These are phyloP conservation scores for Formica selysi DNA, from an alignment of 1,140 invertebrate species.

Conservation along the genomic window DNA sequence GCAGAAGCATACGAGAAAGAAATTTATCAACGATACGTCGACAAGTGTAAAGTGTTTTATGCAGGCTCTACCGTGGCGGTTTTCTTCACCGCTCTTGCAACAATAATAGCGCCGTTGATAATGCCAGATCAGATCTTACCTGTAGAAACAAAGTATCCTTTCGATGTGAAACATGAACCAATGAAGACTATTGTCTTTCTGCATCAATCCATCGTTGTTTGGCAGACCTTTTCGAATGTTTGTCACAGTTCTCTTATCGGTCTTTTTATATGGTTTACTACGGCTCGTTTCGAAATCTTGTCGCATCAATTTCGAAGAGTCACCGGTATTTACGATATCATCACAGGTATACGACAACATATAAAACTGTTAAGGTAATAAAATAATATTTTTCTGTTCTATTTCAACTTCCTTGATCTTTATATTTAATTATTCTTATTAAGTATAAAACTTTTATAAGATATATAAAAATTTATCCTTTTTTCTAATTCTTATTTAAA, in stretches of 20 bases:
- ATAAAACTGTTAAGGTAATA: conserved; percentile 28
- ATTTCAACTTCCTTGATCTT: neutral
- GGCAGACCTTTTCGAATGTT: conserved; percentile 71
- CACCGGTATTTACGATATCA: neutral
- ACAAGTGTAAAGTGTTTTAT: conserved; percentile 61
- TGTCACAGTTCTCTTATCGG: conserved; percentile 66
- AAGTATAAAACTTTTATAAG: neutral
- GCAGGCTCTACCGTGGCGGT: conserved; percentile 31
- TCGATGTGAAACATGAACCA: conserved; percentile 69
- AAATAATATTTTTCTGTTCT: neutral
- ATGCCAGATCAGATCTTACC: conserved; percentile 62
- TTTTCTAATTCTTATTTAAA: no score
- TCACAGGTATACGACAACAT: neutral
- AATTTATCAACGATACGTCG: conserved; percentile 66
- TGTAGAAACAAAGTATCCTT: conserved; percentile 76
- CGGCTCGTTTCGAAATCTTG: conserved; percentile 70
- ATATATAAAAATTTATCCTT: no score
- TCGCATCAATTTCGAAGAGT: conserved; percentile 26
- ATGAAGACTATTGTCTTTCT: conserved; percentile 69
- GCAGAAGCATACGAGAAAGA: conserved; percentile 49
- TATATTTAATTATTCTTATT: neutral
- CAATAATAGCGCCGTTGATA: conserved; percentile 46
- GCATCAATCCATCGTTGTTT: conserved; percentile 70
- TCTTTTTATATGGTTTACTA: conserved; percentile 69
- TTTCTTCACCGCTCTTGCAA: conserved; percentile 54